Evolutionary conservation across 2,888 invertebrate genomes (phyloP).

Genomic region (Rotaria macrura): DNA sequence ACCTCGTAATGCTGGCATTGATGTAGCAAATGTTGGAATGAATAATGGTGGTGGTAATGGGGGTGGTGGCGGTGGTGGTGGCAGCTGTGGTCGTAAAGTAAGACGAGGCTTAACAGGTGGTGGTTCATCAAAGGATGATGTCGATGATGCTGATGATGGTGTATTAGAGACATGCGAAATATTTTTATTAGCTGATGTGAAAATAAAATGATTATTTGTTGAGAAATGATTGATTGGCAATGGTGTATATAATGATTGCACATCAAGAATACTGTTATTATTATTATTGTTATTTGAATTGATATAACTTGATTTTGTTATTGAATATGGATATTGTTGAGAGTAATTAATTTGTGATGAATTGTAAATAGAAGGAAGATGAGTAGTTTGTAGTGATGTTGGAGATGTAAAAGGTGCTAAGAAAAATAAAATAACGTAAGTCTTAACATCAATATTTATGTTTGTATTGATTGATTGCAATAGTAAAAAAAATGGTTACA

Average conservation of each 20-base stretch:
- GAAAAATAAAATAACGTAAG: too few relatives aligned
- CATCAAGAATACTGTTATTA: neutral
- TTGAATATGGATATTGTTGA: neutral
- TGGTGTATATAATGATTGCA: neutral
- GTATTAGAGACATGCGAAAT: neutral
- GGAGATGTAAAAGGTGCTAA: neutral
- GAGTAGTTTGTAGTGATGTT: too few relatives aligned
- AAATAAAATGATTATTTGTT: neutral
- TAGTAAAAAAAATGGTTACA: neutral
- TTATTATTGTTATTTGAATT: conserved; percentile 17
- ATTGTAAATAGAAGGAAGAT: neutral
- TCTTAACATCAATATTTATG: neutral
- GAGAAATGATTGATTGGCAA: neutral
- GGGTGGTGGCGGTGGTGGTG: neutral
- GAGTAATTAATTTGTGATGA: neutral
- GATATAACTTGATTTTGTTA: neutral
- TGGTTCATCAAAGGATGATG: neutral
- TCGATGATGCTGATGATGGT: neutral
- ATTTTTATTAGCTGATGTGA: neutral
- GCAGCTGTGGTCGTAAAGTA: neutral
- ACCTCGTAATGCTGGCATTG: neutral
- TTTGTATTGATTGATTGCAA: too few relatives aligned
- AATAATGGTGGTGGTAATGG: neutral
- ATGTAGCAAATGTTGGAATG: neutral
- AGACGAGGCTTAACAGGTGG: conserved; percentile 12